Evolutionary conservation across 1,140 invertebrate genomes (phyloP).

Genomic region (Aphidius ervi): DNA sequence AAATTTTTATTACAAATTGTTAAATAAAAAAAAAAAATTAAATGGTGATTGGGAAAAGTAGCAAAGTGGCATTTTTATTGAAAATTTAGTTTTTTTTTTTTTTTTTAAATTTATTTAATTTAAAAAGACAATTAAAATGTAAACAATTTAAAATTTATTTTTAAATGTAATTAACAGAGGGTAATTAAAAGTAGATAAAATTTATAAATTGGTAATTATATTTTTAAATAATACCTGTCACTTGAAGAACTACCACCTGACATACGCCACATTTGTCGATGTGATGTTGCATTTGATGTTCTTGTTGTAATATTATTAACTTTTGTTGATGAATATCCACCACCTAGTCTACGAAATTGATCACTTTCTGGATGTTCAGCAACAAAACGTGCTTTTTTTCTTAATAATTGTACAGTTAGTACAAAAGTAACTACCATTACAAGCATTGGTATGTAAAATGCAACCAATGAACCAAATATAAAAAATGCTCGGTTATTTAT

Average conservation of each 20-base stretch:
- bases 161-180: too few species aligned
- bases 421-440: conserved; percentile 89
- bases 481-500: conserved; percentile 86
- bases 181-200: not conserved
- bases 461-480: conserved; percentile 82
- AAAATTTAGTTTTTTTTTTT: too few species aligned
- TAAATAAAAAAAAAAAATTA: too few species aligned
- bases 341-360: conserved; percentile 59
- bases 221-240: conserved; percentile 25
- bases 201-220: not conserved
- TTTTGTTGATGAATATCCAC: conserved; percentile 56
- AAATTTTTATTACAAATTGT: too few species aligned
- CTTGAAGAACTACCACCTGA: conserved; percentile 38
- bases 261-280: conserved; percentile 47
- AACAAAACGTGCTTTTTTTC: conserved; percentile 67
- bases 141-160: too few species aligned
- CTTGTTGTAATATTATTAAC: conserved; percentile 42
- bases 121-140: too few species aligned
- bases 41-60: too few species aligned
- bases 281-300: conserved; percentile 22
- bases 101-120: too few species aligned
- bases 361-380: conserved; percentile 60
- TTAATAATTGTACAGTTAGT: conserved; percentile 79
- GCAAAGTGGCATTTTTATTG: too few species aligned
- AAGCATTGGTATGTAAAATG: conserved; percentile 90